Base-by-base conservation (phyloP, 2,888 invertebrate genomes). In the Habrosyne pyritoides region DNA sequence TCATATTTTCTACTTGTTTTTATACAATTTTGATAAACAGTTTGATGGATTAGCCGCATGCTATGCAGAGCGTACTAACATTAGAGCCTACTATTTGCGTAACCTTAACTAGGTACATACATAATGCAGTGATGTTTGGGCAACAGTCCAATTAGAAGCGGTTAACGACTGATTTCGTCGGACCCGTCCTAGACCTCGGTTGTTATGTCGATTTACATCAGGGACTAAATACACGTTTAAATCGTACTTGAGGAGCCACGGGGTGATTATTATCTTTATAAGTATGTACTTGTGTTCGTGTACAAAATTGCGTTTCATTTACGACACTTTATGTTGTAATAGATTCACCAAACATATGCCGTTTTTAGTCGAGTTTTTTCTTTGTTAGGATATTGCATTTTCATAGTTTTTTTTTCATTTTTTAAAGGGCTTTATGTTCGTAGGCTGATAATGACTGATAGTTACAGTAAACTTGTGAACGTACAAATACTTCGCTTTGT, bases 171-270 rank as follows among this genome's bases (percentile, higher is more conserved):
- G 64, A 71, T 76, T 73, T 71, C 71, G 71, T 67, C 53, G 64
- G 64, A 61, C 56, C 70, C 66, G 75, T 73, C 82, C 80, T 80
- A 81, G 83, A 80, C 78, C 78, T 68, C 70, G 55, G 56, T 65
- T 65, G 64, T 75, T 69, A 75, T 67, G 66, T 53, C 63, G 57
- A 53, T 63, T 56, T 12, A 18, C 18, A 22, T 18, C 14, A 28
- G 50, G 28, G 18, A 18, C 28, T 26, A 26, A 28, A 24, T 2
- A 24, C 14, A 49, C 49, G 24, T 49, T 18, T 42, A 8, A 42
- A 42, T 4, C 24, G 3, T 36, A 14, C 14, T 14, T 36, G 4
- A 24, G 24, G 24, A 14, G 26, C 24, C 26, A 28, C 4, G 26
- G 49, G 24, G 8, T 22, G 48, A 49, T 49, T 26, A 49, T 49